Base-by-base conservation (phyloP, 2,888 invertebrate genomes). In the Sialis lutaria region DNA sequence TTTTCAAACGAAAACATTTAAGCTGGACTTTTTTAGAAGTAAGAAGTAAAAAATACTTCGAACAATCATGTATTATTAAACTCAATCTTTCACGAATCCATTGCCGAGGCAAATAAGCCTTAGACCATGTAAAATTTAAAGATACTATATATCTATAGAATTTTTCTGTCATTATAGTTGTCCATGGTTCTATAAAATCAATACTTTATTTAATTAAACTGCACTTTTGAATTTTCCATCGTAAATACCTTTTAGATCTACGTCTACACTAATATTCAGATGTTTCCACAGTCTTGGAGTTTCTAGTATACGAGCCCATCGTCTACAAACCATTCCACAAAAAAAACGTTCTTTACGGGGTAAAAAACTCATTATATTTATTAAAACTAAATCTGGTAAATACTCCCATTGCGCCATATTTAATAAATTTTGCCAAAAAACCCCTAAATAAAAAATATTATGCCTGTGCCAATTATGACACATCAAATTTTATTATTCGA, bases 61-160 rank as follows among this genome's bases (percentile, higher is more conserved):
- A 59, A 5, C 60, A 57, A 41, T 67, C 56, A 52, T 67, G 67
- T 1, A 62, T 60, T 5, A 69, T 57, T 12, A 64, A 58, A 8
- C 60, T 56, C 7, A 68, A 57, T 49, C 64, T 65, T 31, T 65
- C 60, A 6, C 62, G 63, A 9, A 60, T 55, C 53, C 64, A 59
- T 9, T 64, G 56, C 32, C 61, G 58, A 10, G 61, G 62, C 42
- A 61, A 57, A 46, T 62, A 63, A 1, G 69, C 67, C 39, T 64
- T 60, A 1, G 66, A 60, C 69, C 69, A 72, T 6, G 66, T 64
- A 6, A 72, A 61, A 51, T 68, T 67, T 49, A 71, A 55, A 30
- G 56, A 59, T 50, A 64, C 62, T 54, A 70, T 63, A 53, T 69
- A 61, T 50, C 62, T 61, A 41, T 67, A 63, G 57, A 67, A 69